These are phyloP conservation scores for Gulo gulo DNA, from an alignment of 2,113 vertebrate species.

Conservation along the genomic window DNA sequence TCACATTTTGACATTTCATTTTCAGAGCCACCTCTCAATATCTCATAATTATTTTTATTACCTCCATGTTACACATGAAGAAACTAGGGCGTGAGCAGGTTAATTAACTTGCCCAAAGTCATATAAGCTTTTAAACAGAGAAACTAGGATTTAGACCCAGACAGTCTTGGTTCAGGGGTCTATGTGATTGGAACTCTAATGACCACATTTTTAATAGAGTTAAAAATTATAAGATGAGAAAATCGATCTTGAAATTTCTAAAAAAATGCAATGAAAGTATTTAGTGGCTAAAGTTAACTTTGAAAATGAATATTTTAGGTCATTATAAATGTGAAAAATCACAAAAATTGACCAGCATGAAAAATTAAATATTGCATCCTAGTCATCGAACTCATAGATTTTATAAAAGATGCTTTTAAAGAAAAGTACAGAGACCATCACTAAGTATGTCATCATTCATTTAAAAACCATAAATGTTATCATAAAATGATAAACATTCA, in stretches of 20 bases:
- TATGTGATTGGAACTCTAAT: neutral
- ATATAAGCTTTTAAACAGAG: neutral
- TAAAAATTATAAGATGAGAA: neutral
- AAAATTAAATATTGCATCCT: neutral
- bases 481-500: neutral
- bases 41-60: constrained; percentile 30
- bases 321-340: neutral
- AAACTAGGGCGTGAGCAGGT: neutral
- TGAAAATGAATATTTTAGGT: neutral
- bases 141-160: neutral
- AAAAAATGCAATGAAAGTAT: neutral
- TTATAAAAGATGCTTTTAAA: neutral
- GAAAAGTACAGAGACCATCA: neutral
- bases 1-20: constrained; percentile 17
- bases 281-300: neutral
- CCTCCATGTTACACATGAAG: neutral
- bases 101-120: constrained; percentile 29
- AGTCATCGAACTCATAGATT: neutral
- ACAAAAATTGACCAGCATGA: neutral
- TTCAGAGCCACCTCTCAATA: neutral
- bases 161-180: neutral
- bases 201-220: neutral
- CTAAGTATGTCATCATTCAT: neutral
- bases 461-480: neutral
- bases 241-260: neutral